phyloP scores from a whole-genome alignment of 1,140 invertebrate genomes.

The Tetragonula clypearis region DNA sequence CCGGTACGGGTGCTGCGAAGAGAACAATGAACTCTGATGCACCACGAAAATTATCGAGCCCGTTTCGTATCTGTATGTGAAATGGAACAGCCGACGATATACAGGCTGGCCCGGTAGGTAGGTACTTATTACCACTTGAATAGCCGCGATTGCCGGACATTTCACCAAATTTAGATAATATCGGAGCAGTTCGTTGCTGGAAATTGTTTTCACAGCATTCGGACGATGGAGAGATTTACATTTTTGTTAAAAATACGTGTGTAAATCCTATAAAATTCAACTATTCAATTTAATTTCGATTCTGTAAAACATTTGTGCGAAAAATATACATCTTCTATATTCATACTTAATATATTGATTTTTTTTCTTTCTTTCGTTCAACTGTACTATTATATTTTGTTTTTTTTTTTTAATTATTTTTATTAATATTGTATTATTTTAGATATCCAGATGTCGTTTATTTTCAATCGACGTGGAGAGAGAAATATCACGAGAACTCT shows the following conservation, averaged over 20 bases:
- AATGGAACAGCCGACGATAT: neutral
- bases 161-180: neutral
- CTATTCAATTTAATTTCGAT: too few species aligned
- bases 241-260: neutral
- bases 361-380: too few species aligned
- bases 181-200: too few species aligned
- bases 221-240: neutral
- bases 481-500: too few species aligned
- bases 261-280: neutral
- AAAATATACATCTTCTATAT: too few species aligned
- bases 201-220: neutral
- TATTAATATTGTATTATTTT: neutral
- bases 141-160: neutral
- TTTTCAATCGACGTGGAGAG: neutral
- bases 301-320: too few species aligned
- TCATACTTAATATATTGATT: neutral
- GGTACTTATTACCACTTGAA: neutral
- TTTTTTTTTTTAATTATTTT: neutral
- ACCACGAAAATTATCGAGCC: neutral
- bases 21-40: constrained; percentile 54
- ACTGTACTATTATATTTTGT: too few species aligned
- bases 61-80: neutral
- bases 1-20: constrained; percentile 87
- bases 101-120: neutral
- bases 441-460: neutral